A percentile compares a stretch with the other conserved stretches of the same genome.
Evolutionary conservation across 30 jellyfish, hydroid and myxozoan species (phyloP).

Genomic region (Aurelia sp.): DNA sequence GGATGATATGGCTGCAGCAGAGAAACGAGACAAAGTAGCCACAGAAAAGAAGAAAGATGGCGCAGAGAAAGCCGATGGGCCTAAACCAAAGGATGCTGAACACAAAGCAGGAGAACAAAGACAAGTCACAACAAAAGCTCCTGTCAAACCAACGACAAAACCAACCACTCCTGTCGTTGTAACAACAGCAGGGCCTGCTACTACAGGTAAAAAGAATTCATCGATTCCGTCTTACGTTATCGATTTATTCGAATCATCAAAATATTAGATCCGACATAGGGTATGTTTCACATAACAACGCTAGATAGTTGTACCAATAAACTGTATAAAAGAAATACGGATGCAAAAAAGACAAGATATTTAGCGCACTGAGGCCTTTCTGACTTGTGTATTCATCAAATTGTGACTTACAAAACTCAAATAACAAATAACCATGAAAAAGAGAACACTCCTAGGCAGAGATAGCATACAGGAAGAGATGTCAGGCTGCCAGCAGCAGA

Average conservation of each 20-base stretch:
- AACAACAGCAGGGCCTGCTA: constrained; percentile 59
- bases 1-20: constrained; percentile 65
- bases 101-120: constrained; percentile 31
- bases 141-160: constrained; percentile 22
- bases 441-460: too few species aligned
- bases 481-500: too few species aligned
- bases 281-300: too few species aligned
- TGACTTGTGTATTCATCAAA: too few species aligned
- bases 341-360: too few species aligned
- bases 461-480: too few species aligned
- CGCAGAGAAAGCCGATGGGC: constrained; percentile 12
- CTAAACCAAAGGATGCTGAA: constrained; percentile 32
- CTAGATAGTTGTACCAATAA: too few species aligned
- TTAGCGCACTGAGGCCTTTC: too few species aligned
- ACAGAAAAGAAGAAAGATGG: constrained; percentile 43
- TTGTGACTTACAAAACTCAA: too few species aligned
- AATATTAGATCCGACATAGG: not conserved
- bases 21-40: constrained; percentile 61
- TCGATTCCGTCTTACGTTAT: not conserved
- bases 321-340: too few species aligned
- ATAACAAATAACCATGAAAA: too few species aligned
- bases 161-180: constrained; percentile 52
- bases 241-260: too few species aligned
- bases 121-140: constrained; percentile 47
- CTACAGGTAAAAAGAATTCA: constrained; percentile 31